Base-by-base conservation (phyloP, 2,888 invertebrate genomes). In the Platerodrilus igneus region DNA sequence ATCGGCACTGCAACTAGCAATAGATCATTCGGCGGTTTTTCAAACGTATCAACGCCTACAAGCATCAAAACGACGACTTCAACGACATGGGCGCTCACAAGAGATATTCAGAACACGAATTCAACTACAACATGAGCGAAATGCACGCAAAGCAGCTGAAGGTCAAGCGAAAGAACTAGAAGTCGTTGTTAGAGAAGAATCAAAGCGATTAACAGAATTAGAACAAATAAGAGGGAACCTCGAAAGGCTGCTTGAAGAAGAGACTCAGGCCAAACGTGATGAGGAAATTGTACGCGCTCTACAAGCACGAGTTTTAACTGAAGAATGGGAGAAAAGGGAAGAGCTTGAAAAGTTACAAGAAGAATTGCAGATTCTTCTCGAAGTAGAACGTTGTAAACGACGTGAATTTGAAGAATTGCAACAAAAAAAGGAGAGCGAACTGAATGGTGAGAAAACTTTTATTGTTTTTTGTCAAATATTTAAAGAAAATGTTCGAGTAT, bases 321-420 rank as follows among this genome's bases (percentile, higher is more conserved):
- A 89, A 68, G 89, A 89, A 71, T 87, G 86, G 85, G 86, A 86
- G 55, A 82, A 81, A 58, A 68, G 87, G 48, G 87, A 87, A 60
- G 85, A 88, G 62, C 62, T 89, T 48, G 88, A 89, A 66, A 72
- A 77, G 50, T 68, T 88, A n/a, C 86, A 88, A 64, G 78, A 78
- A 57, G 86, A 88, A 64, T 87, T 88, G 58, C 76, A 77, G 49
- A 68, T 75, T 58, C 72, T 87, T 57, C 62, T 89, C 38, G 81
- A 83, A 60, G 77, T 81, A 57, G 89, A 89, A 64, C 73, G 84
- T 51, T 71, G 79, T 40, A 87, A 87, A 63, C 71, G 86, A 31
- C 76, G 77, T 50, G 84, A 83, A 51, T 84, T 86, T 59, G 86
- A 88, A 67, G 72, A 74, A 23, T 68, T 79, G 37, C 85, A 86